These are phyloP conservation scores for Taphrorychus bicolor DNA, from an alignment of 2,888 invertebrate species.

Conservation along the genomic window DNA sequence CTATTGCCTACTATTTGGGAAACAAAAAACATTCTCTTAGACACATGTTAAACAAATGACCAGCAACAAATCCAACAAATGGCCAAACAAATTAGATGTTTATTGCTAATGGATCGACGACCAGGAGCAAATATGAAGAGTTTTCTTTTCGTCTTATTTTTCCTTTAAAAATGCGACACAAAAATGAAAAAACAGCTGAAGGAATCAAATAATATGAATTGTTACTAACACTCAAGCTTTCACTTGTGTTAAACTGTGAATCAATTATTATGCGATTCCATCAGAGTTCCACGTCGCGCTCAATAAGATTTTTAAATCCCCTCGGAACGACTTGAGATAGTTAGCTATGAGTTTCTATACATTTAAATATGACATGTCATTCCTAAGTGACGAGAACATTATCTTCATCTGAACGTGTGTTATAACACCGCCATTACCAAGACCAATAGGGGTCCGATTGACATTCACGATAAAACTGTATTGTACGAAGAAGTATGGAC, in stretches of 20 bases:
- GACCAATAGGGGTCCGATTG: conserved; percentile 47
- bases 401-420: conserved; percentile 47
- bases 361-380: conserved; percentile 39
- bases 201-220: no score
- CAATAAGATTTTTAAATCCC: conserved; percentile 1
- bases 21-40: neutral
- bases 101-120: no score
- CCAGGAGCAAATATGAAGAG: no score
- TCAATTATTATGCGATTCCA: neutral
- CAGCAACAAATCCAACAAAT: no score
- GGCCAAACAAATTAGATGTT: no score
- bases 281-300: neutral
- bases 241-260: neutral
- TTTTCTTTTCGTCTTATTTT: no score
- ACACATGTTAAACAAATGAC: neutral
- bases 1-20: neutral
- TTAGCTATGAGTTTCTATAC: conserved; percentile 7
- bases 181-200: no score
- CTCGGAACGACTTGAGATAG: neutral
- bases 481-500: conserved; percentile 34
- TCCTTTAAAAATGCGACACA: no score
- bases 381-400: conserved; percentile 42
- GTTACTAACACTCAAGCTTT: no score
- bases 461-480: conserved; percentile 41
- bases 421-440: conserved; percentile 46